Evolutionary conservation across 2,113 vertebrate genomes (phyloP).

Genomic region (Chroicocephalus ridibundus): DNA sequence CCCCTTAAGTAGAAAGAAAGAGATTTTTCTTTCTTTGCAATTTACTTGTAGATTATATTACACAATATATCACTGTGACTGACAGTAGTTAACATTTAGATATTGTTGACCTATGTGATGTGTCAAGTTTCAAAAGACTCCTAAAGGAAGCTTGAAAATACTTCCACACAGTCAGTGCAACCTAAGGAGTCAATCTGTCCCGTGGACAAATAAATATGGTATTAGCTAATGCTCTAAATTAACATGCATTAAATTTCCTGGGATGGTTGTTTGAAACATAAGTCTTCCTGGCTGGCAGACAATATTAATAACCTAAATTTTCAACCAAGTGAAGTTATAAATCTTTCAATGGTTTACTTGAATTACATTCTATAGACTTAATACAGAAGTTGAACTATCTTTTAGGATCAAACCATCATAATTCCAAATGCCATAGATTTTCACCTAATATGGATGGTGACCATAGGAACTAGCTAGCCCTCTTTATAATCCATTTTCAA

Average conservation of each 20-base stretch:
- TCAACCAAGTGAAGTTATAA: constrained; percentile 10
- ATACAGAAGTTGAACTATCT: background rate
- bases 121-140: constrained; percentile 51
- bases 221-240: constrained; percentile 65
- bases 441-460: background rate
- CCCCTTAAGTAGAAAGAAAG: background rate
- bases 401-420: background rate
- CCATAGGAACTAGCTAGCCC: background rate
- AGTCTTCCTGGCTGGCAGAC: constrained; percentile 10
- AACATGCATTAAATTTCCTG: constrained; percentile 38
- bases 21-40: background rate
- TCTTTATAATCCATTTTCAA: background rate
- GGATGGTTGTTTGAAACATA: background rate
- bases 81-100: constrained; percentile 53
- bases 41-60: constrained; percentile 15
- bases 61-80: constrained; percentile 30
- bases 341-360: background rate
- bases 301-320: constrained; percentile 6
- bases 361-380: background rate
- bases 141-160: constrained; percentile 43
- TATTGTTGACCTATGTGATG: constrained; percentile 37
- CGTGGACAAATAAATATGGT: constrained; percentile 49
- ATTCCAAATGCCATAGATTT: background rate
- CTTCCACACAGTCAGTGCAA: constrained; percentile 34
- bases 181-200: constrained; percentile 27